Percentiles rank a stretch among this genome's conserved stretches.
These are phyloP conservation scores for Pangasius larnaudii DNA, from an alignment of 2,797 vertebrate species.

Conservation along the genomic window DNA sequence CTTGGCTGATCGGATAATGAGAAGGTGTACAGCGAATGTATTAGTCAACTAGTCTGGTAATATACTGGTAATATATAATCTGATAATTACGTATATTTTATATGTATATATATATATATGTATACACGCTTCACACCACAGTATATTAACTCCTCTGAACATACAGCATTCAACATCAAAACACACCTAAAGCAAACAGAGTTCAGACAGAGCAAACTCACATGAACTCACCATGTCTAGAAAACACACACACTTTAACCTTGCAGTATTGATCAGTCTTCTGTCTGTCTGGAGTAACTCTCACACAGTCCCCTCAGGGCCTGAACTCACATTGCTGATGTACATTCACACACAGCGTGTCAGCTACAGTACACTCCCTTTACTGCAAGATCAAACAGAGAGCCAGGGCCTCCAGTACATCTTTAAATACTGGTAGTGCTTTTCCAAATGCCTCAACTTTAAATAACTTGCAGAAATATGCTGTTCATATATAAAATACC, in stretches of 20 bases:
- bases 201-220: not conserved
- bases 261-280: slow-evolving; percentile 39
- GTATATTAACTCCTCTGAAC: not conserved
- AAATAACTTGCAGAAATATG: not conserved
- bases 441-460: not conserved
- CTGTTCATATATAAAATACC: too few species aligned
- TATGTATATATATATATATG: not conserved
- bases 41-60: too few species aligned
- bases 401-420: not conserved
- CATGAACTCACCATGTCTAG: slow-evolving; percentile 24
- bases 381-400: slow-evolving; percentile 18
- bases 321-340: slow-evolving; percentile 30
- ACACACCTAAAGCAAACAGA: not conserved
- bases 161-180: not conserved
- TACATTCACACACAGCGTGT: slow-evolving; percentile 21
- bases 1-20: not conserved
- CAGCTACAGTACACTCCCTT: slow-evolving; percentile 24
- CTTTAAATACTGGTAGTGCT: not conserved
- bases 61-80: too few species aligned
- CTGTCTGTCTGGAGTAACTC: slow-evolving; percentile 43
- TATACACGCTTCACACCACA: not conserved
- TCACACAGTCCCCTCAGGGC: slow-evolving; percentile 29
- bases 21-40: not conserved
- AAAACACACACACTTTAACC: slow-evolving; percentile 38
- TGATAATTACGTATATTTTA: too few species aligned